phyloP scores from a whole-genome alignment of 2,797 vertebrate genomes.

The Iguana delicatissima region DNA sequence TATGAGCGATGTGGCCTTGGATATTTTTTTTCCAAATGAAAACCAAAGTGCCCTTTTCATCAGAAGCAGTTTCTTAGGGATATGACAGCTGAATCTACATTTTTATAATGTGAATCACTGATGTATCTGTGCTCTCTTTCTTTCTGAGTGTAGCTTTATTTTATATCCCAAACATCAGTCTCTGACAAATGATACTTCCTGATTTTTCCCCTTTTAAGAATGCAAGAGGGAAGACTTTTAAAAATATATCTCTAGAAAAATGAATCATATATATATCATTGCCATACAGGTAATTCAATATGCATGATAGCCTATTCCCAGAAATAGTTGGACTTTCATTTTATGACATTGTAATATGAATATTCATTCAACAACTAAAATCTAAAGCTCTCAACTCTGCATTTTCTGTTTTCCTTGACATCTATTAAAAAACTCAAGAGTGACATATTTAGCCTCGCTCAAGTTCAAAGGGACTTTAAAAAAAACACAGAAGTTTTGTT shows the following conservation, averaged over 20 bases:
- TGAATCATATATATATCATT: slow-evolving; percentile 20
- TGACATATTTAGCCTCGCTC: slow-evolving; percentile 61
- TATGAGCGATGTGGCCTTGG: background rate
- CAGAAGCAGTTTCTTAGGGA: background rate
- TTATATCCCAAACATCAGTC: slow-evolving; percentile 35
- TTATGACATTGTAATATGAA: slow-evolving; percentile 51
- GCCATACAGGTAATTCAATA: background rate
- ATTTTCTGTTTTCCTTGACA: slow-evolving; percentile 69
- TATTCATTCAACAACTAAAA: slow-evolving; percentile 65
- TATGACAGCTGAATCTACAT: slow-evolving; percentile 22
- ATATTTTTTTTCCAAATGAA: background rate
- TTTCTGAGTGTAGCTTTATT: slow-evolving; percentile 21
- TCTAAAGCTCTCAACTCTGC: slow-evolving; percentile 52
- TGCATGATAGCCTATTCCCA: background rate
- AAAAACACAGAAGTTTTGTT: slow-evolving; percentile 55
- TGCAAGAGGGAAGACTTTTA: slow-evolving; percentile 2
- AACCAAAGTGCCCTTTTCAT: slow-evolving; percentile 20
- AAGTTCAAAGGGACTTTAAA: slow-evolving; percentile 71
- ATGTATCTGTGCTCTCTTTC: background rate
- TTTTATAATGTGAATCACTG: slow-evolving; percentile 34
- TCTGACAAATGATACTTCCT: slow-evolving; percentile 37
- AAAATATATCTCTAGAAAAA: slow-evolving; percentile 39
- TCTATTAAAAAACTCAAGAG: slow-evolving; percentile 73
- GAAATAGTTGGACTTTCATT: slow-evolving; percentile 31
- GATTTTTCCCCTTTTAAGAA: slow-evolving; percentile 30